phyloP scores from a whole-genome alignment of 1,140 invertebrate genomes.

The Mactra quadrangularis region DNA sequence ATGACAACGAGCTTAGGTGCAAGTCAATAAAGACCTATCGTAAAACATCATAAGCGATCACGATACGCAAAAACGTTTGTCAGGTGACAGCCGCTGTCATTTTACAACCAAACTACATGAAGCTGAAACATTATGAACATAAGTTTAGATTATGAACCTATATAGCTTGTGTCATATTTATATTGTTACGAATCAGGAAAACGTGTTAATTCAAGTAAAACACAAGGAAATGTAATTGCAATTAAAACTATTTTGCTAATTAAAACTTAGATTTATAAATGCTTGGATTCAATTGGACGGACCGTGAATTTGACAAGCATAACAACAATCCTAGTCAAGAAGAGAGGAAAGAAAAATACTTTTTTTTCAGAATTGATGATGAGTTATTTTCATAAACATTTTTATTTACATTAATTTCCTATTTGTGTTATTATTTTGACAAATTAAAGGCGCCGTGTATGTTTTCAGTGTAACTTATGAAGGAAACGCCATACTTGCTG shows the following conservation, averaged over 20 bases:
- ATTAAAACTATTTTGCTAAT: slow-evolving; percentile 19
- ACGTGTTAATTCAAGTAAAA: slow-evolving; percentile 21
- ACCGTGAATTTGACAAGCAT: slow-evolving; percentile 10
- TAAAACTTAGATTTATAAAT: slow-evolving; percentile 8
- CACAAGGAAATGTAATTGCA: slow-evolving; percentile 24
- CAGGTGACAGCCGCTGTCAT: slow-evolving; percentile 28
- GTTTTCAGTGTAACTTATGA: no score
- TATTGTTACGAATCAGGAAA: slow-evolving; percentile 21
- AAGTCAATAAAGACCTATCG: slow-evolving; percentile 33
- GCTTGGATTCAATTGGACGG: slow-evolving; percentile 1
- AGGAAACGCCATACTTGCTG: no score
- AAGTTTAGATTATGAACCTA: slow-evolving; percentile 27
- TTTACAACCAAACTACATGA: slow-evolving; percentile 9
- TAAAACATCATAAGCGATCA: slow-evolving; percentile 34
- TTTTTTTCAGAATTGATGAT: no score
- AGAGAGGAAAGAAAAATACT: no score
- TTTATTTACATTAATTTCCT: no score
- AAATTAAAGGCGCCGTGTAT: no score
- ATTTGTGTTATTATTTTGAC: no score
- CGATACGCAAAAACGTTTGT: slow-evolving; percentile 7
- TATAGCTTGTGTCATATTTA: slow-evolving; percentile 9
- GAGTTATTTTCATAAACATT: no score
- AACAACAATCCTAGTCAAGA: no score
- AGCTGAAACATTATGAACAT: slow-evolving; percentile 38
- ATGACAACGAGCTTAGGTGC: not conserved